Evolutionary conservation across 2,797 vertebrate species (phyloP), one percentile per base, ranked within the genome.

Genomic region (Euthynnus affinis): DNA sequence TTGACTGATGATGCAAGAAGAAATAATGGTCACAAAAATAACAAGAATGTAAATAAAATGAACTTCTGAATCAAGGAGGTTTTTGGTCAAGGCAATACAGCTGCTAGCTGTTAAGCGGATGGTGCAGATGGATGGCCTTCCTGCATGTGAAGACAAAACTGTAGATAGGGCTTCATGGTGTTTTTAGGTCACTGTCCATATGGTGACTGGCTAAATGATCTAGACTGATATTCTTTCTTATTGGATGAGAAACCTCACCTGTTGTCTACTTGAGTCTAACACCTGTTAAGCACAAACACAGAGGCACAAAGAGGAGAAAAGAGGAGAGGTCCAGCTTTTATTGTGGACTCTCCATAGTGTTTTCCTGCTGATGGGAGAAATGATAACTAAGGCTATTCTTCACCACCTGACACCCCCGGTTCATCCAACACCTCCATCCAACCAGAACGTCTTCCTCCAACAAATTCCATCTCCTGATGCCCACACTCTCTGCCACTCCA

Each of bases 401-500:
- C 55, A 75, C 78, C 60, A 68, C 48, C 69, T 66, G 61, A 86
- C 80, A 72, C 78, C 71, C 29, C 60, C 58, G 29, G 29, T 63
- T 64, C 59, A 44, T 56, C 56, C 65, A 48, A 44, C 78, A 48
- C 37, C 65, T 77, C 66, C 60, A 76, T 61, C 61, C 52, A 82
- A 75, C 53, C 25, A 37, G 65, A 42, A 74, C 27, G 48, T 66
- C 69, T 65, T 78, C 56, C 70, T 82, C 63, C 37, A 59, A 56
- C 69, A 59, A 65, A 72, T 60, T 74, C 77, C 68, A 77, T 66
- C 81, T 73, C 62, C 48, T 67, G 42, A 46, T 67, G 72, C 73
- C 76, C 78, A 85, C 87, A 78, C 59, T 62, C 59, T 62, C 77
- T 74, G 68, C 73, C 81, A 67, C 78, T 87, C 72, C 67, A 78